Evolutionary conservation across 2,888 invertebrate genomes (phyloP), one percentile per base, ranked within the genome.

Genomic region (Drosophila meridiana): DNA sequence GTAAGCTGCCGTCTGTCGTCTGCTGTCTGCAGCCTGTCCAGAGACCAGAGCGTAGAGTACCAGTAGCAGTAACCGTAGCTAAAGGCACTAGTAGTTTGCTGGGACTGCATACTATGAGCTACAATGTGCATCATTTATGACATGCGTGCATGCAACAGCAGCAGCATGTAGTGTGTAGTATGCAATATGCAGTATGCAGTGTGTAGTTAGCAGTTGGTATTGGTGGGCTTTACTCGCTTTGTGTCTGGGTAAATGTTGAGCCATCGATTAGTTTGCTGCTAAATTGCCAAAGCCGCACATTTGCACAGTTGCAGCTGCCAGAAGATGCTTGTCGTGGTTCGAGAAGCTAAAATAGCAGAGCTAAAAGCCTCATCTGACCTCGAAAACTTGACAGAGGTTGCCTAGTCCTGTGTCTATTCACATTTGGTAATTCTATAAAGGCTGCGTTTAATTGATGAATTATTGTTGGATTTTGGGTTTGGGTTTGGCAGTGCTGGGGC

Each of bases 221-320:
- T 14, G 45, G 64, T 73, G 61, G 69, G 67, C 59, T 65, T 65
- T 70, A 60, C 36, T 73, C 68, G 80, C 89, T 87, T 84, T 84
- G 89, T 89, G 87, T 87, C 83, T 90, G 83, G 78, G 86, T 70
- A 90, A 88, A 87, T 90, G 90, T 80, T 90, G 86, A 75, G 77
- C 71, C 80, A 87, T 90, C 87, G 87, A 87, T 87, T 90, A 89
- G 87, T 87, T 85, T 78, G 78, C 77, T 89, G 68, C 73, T 70
- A 79, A 85, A 87, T 87, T 85, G 82, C 64, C 77, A 79, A 89
- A 85, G 90, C 89, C 82, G 83, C 85, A 90, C 80, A 83, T 77
- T 79, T 82, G 75, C 73, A 60, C 72, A 60, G 38, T 43, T 56
- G 42, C 64, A 36, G 36, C 42, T 48, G 58, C 40, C 36, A 8